Evolutionary conservation across 2,113 vertebrate genomes (phyloP), one percentile per base, ranked within the genome.

Genomic region (Panthera uncia): DNA sequence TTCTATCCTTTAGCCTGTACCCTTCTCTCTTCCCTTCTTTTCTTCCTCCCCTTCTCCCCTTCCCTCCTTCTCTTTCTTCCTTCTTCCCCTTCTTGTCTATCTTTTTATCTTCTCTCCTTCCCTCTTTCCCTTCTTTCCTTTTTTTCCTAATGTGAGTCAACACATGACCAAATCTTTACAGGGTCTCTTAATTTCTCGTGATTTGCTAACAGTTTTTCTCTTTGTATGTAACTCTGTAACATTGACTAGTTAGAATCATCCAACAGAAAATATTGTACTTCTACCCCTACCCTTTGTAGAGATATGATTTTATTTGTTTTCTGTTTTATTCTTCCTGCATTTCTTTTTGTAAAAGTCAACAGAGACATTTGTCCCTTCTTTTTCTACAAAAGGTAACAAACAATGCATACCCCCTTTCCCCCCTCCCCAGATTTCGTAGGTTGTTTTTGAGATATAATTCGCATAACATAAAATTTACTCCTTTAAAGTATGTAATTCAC

Each of bases 391-490:
- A 65, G 16, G 5, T 71, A 36, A 69, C 21, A 36, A 2, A n/a
- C 33, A 69, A 80, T 13, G 36, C 41, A 57, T 68, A 50, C 16
- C 38, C 14, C 84, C 3, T 69, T 33, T n/a, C n/a, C 36, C 33
- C 23, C n/a, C 36, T 25, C 23, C 19, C 80, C 7, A 19, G 13
- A 52, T 83, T 73, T 82, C 76, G 15, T 23, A 23, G 7, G 74
- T 57, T 95, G 23, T 81, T 85, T 63, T 63, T 91, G 50, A 88
- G 45, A 88, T 45, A 38, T 55, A 93, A 96, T 68, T 93, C 55
- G 41, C 7, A 21, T 66, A 73, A 68, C 36, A 82, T 94, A 74
- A 96, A 81, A 81, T 61, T 52, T 27, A 63, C 6, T 21, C 8
- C 21, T 79, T 94, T 74, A 48, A 89, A 29, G 31, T 74, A 11